A percentile compares a stretch with the other conserved stretches of the same genome.
These are phyloP conservation scores for Sitophilus oryzae DNA, from an alignment of 1,140 invertebrate genomes.

Conservation along the genomic window DNA sequence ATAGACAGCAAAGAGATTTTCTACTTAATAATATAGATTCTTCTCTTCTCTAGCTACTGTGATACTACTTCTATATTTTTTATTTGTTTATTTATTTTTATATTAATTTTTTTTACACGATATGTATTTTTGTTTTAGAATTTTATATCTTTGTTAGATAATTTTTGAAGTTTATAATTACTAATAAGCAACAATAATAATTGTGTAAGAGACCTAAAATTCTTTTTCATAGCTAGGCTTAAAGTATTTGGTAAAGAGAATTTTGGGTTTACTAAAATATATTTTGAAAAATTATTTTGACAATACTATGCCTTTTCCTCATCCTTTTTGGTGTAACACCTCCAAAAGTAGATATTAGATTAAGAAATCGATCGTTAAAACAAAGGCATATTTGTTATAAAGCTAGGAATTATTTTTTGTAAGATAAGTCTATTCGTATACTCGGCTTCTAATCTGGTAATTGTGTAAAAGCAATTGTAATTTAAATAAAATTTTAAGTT, in stretches of 20 bases:
- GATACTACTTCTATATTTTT: neutral
- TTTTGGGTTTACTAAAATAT: no score
- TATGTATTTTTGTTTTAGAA: no score
- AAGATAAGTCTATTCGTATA: conserved; percentile 2
- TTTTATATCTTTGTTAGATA: neutral
- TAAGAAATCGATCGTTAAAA: neutral
- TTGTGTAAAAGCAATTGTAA: conserved; percentile 7
- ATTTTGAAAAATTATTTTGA: neutral
- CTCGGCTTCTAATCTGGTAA: neutral
- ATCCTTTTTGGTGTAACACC: neutral
- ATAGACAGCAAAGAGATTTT: neutral
- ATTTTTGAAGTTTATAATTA: neutral
- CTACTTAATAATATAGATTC: neutral
- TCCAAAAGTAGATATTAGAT: neutral
- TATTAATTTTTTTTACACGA: no score
- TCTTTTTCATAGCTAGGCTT: no score
- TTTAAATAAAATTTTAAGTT: conserved; percentile 4
- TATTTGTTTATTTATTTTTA: neutral
- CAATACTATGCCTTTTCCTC: neutral
- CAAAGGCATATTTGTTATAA: neutral
- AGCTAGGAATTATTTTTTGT: conserved; percentile 5
- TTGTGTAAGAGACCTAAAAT: neutral
- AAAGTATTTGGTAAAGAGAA: no score
- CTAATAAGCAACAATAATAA: neutral
- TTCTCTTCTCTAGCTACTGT: neutral